These are phyloP conservation scores for Scalopus aquaticus DNA, from an alignment of 2,113 vertebrate genomes.

Conservation along the genomic window DNA sequence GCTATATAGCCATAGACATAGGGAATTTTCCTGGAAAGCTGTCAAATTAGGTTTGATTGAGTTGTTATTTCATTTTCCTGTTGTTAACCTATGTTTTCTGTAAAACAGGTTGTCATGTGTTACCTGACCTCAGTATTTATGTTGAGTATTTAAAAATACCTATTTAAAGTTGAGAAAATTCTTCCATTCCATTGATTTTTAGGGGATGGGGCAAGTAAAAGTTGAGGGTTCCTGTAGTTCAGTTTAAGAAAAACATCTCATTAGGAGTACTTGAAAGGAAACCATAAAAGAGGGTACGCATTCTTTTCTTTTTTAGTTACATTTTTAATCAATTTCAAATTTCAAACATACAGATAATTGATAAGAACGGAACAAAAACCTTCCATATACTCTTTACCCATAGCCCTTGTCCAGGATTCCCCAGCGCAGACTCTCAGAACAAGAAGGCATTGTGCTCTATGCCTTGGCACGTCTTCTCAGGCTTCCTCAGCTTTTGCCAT, in stretches of 20 bases:
- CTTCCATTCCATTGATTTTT: neutral
- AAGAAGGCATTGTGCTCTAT: rapidly evolving
- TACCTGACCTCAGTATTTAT: neutral
- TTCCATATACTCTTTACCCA: neutral
- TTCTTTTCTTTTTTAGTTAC: neutral
- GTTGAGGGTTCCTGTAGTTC: neutral
- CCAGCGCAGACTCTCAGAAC: neutral
- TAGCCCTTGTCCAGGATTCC: neutral
- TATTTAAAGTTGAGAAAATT: neutral
- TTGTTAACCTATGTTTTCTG: neutral
- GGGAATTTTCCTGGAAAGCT: neutral
- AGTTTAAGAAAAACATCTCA: neutral
- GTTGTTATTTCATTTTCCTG: neutral
- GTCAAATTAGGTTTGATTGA: neutral
- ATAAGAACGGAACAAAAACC: neutral
- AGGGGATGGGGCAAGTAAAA: neutral
- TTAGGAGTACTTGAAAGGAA: neutral
- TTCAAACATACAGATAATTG: neutral
- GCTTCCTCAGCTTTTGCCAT: neutral
- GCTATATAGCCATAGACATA: neutral
- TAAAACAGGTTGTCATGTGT: neutral
- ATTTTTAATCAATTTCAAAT: neutral
- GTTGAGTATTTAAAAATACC: neutral
- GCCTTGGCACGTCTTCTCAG: rapidly evolving
- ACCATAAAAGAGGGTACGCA: neutral